Percentiles rank a stretch among this genome's conserved stretches.
Conservation (phyloP, 2,113 vertebrate genomes). For the Phocoena phocoena region DNA sequence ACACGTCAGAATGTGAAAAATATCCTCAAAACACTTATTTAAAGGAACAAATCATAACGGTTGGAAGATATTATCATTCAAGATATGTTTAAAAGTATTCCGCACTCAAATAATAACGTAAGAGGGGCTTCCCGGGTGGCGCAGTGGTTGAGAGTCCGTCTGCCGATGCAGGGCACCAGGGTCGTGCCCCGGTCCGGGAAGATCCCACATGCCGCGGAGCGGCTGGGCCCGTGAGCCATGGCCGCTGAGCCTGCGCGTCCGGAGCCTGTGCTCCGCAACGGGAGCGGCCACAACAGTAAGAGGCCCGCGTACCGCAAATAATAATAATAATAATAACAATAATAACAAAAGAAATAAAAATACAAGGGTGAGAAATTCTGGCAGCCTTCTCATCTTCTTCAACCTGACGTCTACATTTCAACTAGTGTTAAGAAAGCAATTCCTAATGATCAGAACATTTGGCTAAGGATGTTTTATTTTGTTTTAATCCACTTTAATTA, state of each 20-base stretch:
- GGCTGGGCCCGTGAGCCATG: no score
- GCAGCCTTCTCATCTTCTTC: neutral
- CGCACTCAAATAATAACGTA: neutral
- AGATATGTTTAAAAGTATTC: neutral
- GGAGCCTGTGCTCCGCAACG: no score
- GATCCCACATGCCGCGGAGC: no score
- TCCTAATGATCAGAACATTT: neutral
- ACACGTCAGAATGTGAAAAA: constrained; percentile 30
- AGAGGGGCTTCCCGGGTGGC: neutral
- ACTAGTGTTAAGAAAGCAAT: neutral
- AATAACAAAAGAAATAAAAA: neutral
- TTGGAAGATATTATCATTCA: constrained; percentile 23
- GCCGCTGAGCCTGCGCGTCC: no score
- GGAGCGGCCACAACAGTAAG: no score
- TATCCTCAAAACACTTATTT: constrained; percentile 2
- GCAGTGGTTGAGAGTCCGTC: no score
- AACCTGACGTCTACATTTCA: neutral
- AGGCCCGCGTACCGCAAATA: no score
- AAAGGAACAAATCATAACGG: constrained; percentile 28
- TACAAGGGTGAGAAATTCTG: neutral
- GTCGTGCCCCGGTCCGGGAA: no score
- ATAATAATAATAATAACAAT: neutral
- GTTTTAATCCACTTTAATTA: neutral
- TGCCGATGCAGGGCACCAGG: no score
- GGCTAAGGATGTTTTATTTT: neutral